Evolutionary conservation across 2,113 vertebrate genomes (phyloP), one percentile per base, ranked within the genome.

Genomic region (Clupea harengus): DNA sequence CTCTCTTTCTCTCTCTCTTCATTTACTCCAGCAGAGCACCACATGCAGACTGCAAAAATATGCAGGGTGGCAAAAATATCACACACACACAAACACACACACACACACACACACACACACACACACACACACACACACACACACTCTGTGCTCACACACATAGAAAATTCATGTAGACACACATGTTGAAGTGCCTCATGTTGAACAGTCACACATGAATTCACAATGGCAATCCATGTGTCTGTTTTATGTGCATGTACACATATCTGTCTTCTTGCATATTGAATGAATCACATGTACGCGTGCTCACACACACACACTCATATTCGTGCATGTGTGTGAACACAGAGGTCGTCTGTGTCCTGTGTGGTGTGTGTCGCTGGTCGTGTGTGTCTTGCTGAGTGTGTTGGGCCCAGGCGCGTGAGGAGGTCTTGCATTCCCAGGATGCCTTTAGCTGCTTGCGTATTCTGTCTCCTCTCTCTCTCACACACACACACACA

Each of bases 361-460:
- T 67, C 81, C 52, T 81, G 28, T 84, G 82, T 64, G 52, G 54
- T 81, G 45, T 45, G 81, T 45, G 50, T 84, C 83, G 50, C 46
- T 45, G 44, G 54, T 82, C 52, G 52, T 54, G 52, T 54, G 52
- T 54, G 52, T 13, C 13, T 64, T 64, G 57, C 57, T 22, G 57
- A 6, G 5, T 64, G 57, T n/a, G 18, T 64, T n/a, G 46, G 57
- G 46, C 17, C 50, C 82, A 57, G 44, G 72, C 64, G 72, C 60
- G 49, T 57, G 87, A 64, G 57, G 57, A 64, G 57, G 57, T 57
- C 78, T 46, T 39, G 46, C 88, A 81, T 88, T 90, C 90, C 90
- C 85, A 89, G 88, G 86, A 90, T 91, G 89, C 90, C 85, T 90
- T 87, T 88, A 46, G 49, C 82, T 87, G 82, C 82, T 49, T 72